These are phyloP conservation scores for Patella caerulea DNA, from an alignment of 2,888 invertebrate genomes.

Conservation along the genomic window DNA sequence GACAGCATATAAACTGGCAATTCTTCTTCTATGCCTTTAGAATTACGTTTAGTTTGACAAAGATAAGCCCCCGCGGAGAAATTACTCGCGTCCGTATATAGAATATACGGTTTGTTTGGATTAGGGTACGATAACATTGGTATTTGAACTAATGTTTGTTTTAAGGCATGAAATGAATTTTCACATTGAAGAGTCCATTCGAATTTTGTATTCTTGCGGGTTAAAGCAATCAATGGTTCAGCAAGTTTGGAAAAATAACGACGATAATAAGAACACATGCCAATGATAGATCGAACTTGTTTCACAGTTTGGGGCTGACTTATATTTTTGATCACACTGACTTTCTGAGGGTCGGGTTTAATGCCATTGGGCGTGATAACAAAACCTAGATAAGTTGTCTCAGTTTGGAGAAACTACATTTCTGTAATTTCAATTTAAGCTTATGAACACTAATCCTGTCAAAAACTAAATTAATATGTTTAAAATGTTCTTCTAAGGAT, in stretches of 20 bases:
- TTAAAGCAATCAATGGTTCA: background rate
- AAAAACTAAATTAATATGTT: conserved; percentile 13
- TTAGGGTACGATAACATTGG: conserved; percentile 19
- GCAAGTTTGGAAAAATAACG: conserved; percentile 4
- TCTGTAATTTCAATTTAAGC: conserved; percentile 6
- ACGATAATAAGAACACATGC: conserved; percentile 14
- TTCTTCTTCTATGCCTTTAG: background rate
- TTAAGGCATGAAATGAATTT: background rate
- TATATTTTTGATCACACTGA: background rate
- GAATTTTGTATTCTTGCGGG: conserved; percentile 19
- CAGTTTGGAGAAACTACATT: conserved; percentile 5
- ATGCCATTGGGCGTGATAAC: background rate
- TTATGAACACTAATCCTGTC: background rate
- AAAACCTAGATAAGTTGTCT: conserved; percentile 4
- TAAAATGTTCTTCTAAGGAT: background rate
- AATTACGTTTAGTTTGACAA: background rate
- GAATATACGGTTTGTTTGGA: conserved; percentile 8
- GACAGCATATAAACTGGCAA: conserved; percentile 11
- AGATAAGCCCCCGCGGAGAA: conserved; percentile 12
- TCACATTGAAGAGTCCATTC: background rate
- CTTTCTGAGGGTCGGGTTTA: conserved; percentile 2
- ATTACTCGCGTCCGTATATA: conserved; percentile 22
- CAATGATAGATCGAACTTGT: conserved; percentile 9
- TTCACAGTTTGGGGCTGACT: background rate
- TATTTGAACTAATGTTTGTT: conserved; percentile 21